phyloP scores from a whole-genome alignment of 2,113 vertebrate genomes.

The Oryzias curvinotus region DNA sequence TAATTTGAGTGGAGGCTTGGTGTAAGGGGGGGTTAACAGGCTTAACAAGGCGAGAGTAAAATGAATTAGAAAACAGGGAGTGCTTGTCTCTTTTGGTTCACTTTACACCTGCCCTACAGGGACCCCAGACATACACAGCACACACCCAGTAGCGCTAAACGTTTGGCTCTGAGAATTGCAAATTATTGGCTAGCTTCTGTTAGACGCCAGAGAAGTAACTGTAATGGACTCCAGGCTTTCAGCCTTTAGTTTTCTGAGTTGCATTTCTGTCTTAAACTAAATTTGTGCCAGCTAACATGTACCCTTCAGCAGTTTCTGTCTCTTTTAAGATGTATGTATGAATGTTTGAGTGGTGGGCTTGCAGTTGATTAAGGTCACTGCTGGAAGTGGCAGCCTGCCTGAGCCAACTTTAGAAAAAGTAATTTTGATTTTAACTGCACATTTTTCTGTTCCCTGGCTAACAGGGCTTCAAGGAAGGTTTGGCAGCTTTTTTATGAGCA shows the following conservation, averaged over 20 bases:
- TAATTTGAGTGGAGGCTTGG: slow-evolving; percentile 70
- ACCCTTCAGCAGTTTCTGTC: neutral
- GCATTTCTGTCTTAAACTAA: neutral
- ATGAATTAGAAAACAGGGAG: slow-evolving; percentile 53
- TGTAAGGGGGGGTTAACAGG: slow-evolving; percentile 50
- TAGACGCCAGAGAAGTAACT: slow-evolving; percentile 31
- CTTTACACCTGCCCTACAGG: slow-evolving; percentile 65
- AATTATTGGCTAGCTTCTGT: slow-evolving; percentile 42
- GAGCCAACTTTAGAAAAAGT: slow-evolving; percentile 44
- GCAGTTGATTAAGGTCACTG: slow-evolving; percentile 35
- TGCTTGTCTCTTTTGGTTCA: slow-evolving; percentile 63
- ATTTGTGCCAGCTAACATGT: neutral
- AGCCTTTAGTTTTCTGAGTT: slow-evolving; percentile 13
- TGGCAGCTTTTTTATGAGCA: slow-evolving; percentile 45
- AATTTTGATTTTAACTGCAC: slow-evolving; percentile 50
- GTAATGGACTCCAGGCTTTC: slow-evolving; percentile 10
- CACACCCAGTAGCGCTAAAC: slow-evolving; percentile 40
- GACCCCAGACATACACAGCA: slow-evolving; percentile 28
- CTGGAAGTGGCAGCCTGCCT: slow-evolving; percentile 24
- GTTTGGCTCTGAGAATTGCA: slow-evolving; percentile 40
- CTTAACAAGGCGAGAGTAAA: slow-evolving; percentile 59
- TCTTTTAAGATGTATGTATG: neutral
- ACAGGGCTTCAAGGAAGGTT: slow-evolving; percentile 42
- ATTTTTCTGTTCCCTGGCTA: slow-evolving; percentile 45
- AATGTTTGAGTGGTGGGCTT: slow-evolving; percentile 10